These are phyloP conservation scores for Allolobophora icterica DNA, from an alignment of 2,888 invertebrate species.

Conservation along the genomic window DNA sequence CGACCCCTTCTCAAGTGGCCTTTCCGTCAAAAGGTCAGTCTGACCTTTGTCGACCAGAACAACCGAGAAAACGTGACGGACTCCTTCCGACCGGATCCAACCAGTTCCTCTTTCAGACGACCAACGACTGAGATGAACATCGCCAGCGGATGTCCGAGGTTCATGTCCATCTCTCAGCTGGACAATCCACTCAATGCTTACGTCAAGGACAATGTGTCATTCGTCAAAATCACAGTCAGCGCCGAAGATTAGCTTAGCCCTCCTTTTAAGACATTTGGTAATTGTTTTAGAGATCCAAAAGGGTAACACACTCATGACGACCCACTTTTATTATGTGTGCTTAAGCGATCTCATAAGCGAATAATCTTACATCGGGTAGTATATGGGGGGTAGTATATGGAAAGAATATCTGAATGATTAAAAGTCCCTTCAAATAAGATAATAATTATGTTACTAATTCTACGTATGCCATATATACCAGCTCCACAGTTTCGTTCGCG, in stretches of 20 bases:
- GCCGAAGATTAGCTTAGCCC: background rate
- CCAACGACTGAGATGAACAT: conserved; percentile 61
- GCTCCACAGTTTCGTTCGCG: too few relatives aligned
- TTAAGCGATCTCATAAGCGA: too few relatives aligned
- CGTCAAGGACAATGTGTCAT: conserved; percentile 58
- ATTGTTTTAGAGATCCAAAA: too few relatives aligned
- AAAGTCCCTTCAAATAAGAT: too few relatives aligned
- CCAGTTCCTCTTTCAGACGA: conserved; percentile 57
- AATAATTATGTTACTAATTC: too few relatives aligned
- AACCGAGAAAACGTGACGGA: conserved; percentile 53
- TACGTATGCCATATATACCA: too few relatives aligned
- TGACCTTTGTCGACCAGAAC: conserved; percentile 59
- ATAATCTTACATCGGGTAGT: too few relatives aligned
- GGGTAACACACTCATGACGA: too few relatives aligned
- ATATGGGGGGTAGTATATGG: too few relatives aligned
- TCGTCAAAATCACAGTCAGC: conserved; percentile 57
- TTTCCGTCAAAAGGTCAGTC: conserved; percentile 58
- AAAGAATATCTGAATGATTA: too few relatives aligned
- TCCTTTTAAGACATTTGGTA: too few relatives aligned
- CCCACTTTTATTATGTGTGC: too few relatives aligned
- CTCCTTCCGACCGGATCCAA: conserved; percentile 59
- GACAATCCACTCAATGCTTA: conserved; percentile 50
- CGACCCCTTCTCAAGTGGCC: conserved; percentile 61
- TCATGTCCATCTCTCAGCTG: conserved; percentile 41
- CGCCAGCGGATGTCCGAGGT: conserved; percentile 47